A percentile compares a stretch with the other conserved stretches of the same genome.
These are phyloP conservation scores for Cataglyphis hispanica DNA, from an alignment of 1,140 invertebrate species.

Conservation along the genomic window DNA sequence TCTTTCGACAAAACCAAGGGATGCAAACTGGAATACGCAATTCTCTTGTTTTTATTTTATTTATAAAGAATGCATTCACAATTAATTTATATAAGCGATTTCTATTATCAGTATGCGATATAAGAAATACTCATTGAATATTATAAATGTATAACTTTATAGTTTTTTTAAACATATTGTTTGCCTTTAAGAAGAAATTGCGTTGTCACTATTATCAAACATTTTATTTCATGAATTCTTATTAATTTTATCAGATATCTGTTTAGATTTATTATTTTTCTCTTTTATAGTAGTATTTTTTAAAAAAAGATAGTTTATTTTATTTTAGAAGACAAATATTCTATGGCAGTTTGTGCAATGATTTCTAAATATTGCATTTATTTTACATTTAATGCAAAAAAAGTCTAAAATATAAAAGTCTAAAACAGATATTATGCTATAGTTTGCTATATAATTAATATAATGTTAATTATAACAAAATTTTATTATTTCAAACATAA, in stretches of 20 bases:
- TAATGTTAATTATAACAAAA: background rate
- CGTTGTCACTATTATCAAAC: background rate
- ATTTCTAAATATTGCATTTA: conserved; percentile 6
- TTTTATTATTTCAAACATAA: no score
- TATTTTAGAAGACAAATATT: background rate
- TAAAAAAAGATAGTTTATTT: conserved; percentile 6
- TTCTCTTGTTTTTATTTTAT: background rate
- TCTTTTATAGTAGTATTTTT: conserved; percentile 12
- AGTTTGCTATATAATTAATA: background rate
- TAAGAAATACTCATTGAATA: conserved; percentile 6
- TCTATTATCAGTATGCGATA: background rate
- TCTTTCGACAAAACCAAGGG: background rate
- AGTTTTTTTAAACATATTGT: conserved; percentile 15
- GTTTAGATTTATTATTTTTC: background rate
- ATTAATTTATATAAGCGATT: background rate
- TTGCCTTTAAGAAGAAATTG: conserved; percentile 8
- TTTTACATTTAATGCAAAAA: background rate
- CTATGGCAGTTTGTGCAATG: background rate
- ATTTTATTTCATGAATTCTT: conserved; percentile 25
- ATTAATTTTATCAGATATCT: conserved; percentile 33
- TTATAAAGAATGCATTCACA: background rate
- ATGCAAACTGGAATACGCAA: background rate
- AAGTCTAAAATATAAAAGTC: background rate
- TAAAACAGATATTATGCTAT: background rate
- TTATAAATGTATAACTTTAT: conserved; percentile 37